Evolutionary conservation across 2,113 vertebrate species (phyloP).

Genomic region (Pyrgilauda ruficollis): DNA sequence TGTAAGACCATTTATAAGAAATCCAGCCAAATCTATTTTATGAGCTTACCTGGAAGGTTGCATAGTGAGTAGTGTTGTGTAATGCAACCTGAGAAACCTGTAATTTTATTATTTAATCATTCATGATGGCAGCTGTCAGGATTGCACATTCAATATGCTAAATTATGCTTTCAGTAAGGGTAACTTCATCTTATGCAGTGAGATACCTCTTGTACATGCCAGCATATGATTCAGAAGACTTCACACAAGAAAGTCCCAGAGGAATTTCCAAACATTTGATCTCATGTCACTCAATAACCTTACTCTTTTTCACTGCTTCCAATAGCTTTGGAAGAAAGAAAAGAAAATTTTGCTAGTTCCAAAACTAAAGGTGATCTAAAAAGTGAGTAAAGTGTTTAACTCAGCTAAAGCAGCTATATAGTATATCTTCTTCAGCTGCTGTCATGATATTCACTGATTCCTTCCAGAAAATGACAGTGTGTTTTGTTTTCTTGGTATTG

Average conservation of each 20-base stretch:
- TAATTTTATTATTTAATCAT: conserved; percentile 25
- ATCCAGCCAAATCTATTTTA: not conserved
- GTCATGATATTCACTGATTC: not conserved
- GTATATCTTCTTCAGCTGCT: not conserved
- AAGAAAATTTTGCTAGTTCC: not conserved
- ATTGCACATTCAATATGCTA: not conserved
- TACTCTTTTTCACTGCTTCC: not conserved
- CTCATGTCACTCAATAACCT: not conserved
- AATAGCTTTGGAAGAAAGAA: not conserved
- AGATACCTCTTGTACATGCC: not conserved
- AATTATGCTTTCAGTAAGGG: conserved; percentile 6
- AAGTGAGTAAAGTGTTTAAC: not conserved
- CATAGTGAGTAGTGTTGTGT: not conserved
- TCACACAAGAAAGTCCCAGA: not conserved
- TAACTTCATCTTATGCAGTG: not conserved
- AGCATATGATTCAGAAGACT: conserved; percentile 5
- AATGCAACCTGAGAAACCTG: not conserved
- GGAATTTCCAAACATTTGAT: not conserved
- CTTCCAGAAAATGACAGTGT: not conserved
- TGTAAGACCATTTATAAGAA: not conserved
- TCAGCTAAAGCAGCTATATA: not conserved
- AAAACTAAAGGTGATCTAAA: not conserved
- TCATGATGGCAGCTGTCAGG: not conserved
- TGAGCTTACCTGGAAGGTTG: not conserved
- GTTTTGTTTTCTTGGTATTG: not conserved